phyloP scores from a whole-genome alignment of 2,113 vertebrate species.

The Sceloporus tristichus region DNA sequence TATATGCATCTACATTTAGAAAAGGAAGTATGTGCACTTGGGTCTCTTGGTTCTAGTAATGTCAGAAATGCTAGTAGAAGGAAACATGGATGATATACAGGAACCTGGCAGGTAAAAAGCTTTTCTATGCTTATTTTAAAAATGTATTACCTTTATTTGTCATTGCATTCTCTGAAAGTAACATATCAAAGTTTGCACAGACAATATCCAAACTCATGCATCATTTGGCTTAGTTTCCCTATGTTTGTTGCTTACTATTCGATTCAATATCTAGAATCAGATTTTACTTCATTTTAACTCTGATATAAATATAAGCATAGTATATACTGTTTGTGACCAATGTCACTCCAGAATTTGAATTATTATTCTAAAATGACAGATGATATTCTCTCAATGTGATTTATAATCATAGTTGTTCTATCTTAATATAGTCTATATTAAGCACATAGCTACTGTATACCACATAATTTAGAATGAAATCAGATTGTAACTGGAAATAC shows the following conservation, averaged over 20 bases:
- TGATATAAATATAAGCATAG: background rate
- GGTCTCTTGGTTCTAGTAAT: background rate
- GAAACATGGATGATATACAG: background rate
- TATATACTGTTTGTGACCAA: no score
- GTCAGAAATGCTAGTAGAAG: background rate
- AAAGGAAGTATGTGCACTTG: background rate
- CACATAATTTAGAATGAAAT: constrained; percentile 17
- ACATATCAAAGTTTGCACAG: constrained; percentile 11
- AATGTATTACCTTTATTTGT: background rate
- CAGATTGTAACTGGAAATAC: background rate
- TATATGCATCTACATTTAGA: background rate
- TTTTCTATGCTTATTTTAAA: constrained; percentile 25
- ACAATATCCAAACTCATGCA: constrained; percentile 32
- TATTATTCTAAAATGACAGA: background rate
- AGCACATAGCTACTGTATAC: background rate
- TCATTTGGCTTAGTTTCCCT: constrained; percentile 9
- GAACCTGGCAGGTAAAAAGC: background rate
- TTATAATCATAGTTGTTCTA: constrained; percentile 7
- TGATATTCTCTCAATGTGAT: background rate
- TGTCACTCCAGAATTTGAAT: background rate
- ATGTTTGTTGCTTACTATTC: constrained; percentile 15
- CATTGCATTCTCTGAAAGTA: constrained; percentile 1
- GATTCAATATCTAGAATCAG: constrained; percentile 26
- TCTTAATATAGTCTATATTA: constrained; percentile 29
- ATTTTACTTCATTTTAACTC: background rate